Evolutionary conservation across 30 jellyfish, hydroid and myxozoan species (phyloP).

Genomic region (Hydra vulgaris): DNA sequence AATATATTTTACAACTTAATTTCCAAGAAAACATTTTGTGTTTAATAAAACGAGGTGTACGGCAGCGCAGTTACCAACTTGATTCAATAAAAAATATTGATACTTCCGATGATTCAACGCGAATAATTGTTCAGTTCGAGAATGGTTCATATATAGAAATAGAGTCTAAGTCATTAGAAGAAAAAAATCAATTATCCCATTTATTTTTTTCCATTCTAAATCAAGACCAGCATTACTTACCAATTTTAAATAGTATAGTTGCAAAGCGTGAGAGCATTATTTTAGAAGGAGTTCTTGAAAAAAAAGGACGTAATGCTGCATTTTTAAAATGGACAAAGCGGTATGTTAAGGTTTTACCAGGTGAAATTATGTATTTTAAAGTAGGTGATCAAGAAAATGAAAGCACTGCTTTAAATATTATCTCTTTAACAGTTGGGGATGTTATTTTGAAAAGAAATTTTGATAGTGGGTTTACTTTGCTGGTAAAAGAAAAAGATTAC

Average conservation of each 20-base stretch:
- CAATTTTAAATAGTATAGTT: constrained; percentile 16
- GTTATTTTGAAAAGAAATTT: constrained; percentile 44
- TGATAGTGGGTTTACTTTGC: constrained; percentile 49
- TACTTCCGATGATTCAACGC: constrained; percentile 76
- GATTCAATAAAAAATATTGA: constrained; percentile 49
- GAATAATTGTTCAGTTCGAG: constrained; percentile 37
- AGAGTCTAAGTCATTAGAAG: constrained; percentile 70
- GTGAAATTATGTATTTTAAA: constrained; percentile 65
- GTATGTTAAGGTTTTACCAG: constrained; percentile 45
- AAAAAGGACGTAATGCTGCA: constrained; percentile 87
- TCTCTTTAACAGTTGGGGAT: constrained; percentile 52
- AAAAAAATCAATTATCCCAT: constrained; percentile 53
- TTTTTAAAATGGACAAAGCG: constrained; percentile 73
- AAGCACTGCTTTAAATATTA: constrained; percentile 64
- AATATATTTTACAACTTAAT: constrained; percentile 76
- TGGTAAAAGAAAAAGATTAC: constrained; percentile 53
- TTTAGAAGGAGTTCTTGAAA: constrained; percentile 65
- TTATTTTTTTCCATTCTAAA: constrained; percentile 37
- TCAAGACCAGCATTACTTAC: constrained; percentile 39
- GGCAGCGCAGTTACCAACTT: constrained; percentile 44
- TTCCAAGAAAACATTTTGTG: constrained; percentile 67
- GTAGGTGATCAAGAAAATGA: constrained; percentile 62
- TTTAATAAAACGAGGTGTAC: constrained; percentile 50
- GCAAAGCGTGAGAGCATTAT: constrained; percentile 16
- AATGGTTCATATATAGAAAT: constrained; percentile 61